Evolutionary conservation across 2,797 vertebrate species (phyloP).

Genomic region (Pachyuromys duprasi): DNA sequence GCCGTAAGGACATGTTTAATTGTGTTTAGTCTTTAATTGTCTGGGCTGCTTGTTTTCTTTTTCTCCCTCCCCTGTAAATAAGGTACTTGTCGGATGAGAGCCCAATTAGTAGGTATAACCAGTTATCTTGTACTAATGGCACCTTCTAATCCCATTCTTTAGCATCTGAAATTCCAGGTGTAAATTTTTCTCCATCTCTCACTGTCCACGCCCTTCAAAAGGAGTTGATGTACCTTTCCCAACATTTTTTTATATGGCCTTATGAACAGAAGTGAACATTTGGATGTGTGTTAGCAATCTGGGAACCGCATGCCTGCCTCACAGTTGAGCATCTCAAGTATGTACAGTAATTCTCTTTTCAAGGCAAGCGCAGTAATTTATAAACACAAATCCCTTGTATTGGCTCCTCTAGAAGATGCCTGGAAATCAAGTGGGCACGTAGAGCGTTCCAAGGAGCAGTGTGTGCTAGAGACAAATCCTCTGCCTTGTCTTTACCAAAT

Average conservation of each 20-base stretch:
- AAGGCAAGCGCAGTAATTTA: conserved; percentile 84
- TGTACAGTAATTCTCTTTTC: conserved; percentile 82
- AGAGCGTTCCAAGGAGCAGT: conserved; percentile 49
- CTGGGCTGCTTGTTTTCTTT: conserved; percentile 72
- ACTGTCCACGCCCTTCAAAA: background rate
- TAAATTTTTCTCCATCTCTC: conserved; percentile 56
- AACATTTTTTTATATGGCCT: conserved; percentile 82
- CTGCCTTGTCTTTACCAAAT: background rate
- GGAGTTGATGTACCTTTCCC: conserved; percentile 81
- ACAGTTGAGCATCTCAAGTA: conserved; percentile 77
- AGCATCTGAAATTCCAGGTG: conserved; percentile 83
- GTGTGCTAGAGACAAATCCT: conserved; percentile 34
- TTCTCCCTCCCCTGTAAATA: conserved; percentile 76
- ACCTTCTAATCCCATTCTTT: conserved; percentile 80
- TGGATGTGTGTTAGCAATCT: conserved; percentile 76
- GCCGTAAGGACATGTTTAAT: conserved; percentile 79
- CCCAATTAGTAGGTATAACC: conserved; percentile 79
- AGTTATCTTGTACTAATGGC: conserved; percentile 75
- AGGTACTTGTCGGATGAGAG: conserved; percentile 81
- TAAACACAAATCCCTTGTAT: conserved; percentile 81
- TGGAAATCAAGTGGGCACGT: conserved; percentile 80
- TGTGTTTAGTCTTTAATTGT: conserved; percentile 83
- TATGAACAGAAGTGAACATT: conserved; percentile 82
- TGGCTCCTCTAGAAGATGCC: conserved; percentile 82
- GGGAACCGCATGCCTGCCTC: conserved; percentile 76